phyloP scores from a whole-genome alignment of 2,113 vertebrate genomes.

The Gopherus evgoodei region DNA sequence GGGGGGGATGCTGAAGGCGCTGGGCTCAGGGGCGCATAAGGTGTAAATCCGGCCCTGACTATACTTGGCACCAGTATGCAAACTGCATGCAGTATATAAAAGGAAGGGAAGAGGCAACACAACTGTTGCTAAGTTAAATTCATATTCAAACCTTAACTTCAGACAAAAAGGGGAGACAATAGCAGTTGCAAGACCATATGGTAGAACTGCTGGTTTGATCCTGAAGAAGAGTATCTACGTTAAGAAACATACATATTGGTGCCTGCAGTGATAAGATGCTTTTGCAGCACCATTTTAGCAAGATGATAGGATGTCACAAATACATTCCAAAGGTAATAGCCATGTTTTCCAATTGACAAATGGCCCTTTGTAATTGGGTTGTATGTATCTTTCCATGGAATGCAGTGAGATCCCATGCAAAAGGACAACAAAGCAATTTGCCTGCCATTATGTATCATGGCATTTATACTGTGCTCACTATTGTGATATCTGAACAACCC shows the following conservation, averaged over 20 bases:
- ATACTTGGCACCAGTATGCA: constrained; percentile 35
- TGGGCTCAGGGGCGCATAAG: too few species aligned
- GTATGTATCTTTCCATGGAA: neutral
- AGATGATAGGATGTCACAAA: neutral
- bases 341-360: neutral
- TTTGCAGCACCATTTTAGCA: neutral
- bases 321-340: neutral
- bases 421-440: neutral
- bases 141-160: neutral
- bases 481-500: neutral
- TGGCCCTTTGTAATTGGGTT: rapidly evolving
- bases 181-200: neutral
- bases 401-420: neutral
- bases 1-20: too few species aligned
- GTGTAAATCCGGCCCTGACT: neutral
- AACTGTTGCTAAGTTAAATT: neutral
- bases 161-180: neutral
- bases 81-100: constrained; percentile 17
- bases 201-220: neutral
- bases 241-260: neutral
- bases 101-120: neutral
- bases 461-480: neutral
- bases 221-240: neutral
- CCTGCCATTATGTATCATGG: neutral
- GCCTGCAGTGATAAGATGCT: neutral